These are phyloP conservation scores for Apostichopus californicus DNA, from an alignment of 35 echinoderm and acorn worm species.

Conservation along the genomic window DNA sequence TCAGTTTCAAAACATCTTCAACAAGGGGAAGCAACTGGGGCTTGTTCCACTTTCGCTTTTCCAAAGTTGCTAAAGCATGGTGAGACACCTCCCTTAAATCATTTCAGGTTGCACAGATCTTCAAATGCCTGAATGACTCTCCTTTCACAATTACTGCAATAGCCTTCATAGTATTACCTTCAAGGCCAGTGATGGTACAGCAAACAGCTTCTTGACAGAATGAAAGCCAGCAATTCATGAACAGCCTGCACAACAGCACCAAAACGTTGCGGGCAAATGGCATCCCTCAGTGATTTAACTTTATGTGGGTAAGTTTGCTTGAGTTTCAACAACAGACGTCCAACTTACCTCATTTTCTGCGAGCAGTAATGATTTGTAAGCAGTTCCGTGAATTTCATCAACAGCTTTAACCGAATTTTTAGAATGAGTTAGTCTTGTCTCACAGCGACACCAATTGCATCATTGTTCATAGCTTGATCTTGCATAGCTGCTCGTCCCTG, in stretches of 20 bases:
- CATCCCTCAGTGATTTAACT: conserved; percentile 13
- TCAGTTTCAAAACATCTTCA: conserved; percentile 44
- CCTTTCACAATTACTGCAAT: conserved; percentile 62
- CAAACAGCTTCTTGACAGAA: conserved; percentile 43
- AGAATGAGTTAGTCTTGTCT: conserved; percentile 41
- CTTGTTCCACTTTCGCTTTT: conserved; percentile 56
- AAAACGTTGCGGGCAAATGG: conserved; percentile 58
- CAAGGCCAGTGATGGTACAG: conserved; percentile 64
- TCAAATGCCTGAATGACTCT: conserved; percentile 52
- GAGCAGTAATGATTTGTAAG: conserved; percentile 6
- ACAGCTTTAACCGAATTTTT: conserved; percentile 40
- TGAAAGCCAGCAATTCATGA: conserved; percentile 51
- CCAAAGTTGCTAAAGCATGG: conserved; percentile 50
- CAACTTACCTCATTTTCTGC: conserved; percentile 52
- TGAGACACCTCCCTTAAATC: conserved; percentile 53
- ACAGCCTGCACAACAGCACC: conserved; percentile 54
- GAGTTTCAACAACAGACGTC: conserved; percentile 33
- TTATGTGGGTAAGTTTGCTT: background rate
- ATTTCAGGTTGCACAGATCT: conserved; percentile 53
- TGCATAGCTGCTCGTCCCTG: conserved; percentile 33
- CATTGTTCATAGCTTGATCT: conserved; percentile 34
- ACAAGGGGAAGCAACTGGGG: conserved; percentile 31
- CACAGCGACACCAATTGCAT: background rate
- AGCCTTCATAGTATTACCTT: conserved; percentile 57
- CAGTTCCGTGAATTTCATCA: background rate